These are phyloP conservation scores for Lasioglossum lativentre DNA, from an alignment of 2,888 invertebrate species.

Conservation along the genomic window DNA sequence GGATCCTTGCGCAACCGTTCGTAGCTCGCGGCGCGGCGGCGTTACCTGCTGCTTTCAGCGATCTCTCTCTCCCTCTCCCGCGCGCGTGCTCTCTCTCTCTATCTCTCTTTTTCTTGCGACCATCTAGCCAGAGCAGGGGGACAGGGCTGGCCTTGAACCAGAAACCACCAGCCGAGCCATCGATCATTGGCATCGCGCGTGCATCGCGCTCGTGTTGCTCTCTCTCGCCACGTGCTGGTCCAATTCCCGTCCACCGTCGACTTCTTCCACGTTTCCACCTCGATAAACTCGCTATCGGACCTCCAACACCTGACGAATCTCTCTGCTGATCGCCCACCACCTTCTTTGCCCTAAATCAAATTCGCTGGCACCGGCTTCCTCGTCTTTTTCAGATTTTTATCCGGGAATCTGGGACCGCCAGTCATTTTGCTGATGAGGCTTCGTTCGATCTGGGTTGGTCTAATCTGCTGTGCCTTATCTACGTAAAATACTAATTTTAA, in stretches of 20 bases:
- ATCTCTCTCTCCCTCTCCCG: background rate
- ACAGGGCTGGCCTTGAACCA: constrained; percentile 65
- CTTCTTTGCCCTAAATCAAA: background rate
- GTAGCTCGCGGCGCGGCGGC: background rate
- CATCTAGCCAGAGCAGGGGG: constrained; percentile 17
- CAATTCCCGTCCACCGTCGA: constrained; percentile 13
- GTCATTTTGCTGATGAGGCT: background rate
- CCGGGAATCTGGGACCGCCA: background rate
- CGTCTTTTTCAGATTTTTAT: background rate
- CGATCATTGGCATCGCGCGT: constrained; percentile 52
- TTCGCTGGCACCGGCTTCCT: background rate
- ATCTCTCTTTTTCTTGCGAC: constrained; percentile 39
- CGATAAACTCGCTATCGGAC: background rate
- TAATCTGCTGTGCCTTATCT: too few relatives aligned
- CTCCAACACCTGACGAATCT: background rate
- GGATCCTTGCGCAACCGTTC: constrained; percentile 48
- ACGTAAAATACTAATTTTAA: background rate
- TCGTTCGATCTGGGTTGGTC: too few relatives aligned
- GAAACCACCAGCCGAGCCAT: constrained; percentile 54
- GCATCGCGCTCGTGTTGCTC: constrained; percentile 19
- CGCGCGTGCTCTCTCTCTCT: background rate
- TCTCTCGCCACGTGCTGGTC: constrained; percentile 28
- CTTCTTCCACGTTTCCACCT: constrained; percentile 7
- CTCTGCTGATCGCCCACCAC: background rate
- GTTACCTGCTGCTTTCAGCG: constrained; percentile 6